These are phyloP conservation scores for Odocoileus virginianus DNA, from an alignment of 2,113 vertebrate species.

Conservation along the genomic window DNA sequence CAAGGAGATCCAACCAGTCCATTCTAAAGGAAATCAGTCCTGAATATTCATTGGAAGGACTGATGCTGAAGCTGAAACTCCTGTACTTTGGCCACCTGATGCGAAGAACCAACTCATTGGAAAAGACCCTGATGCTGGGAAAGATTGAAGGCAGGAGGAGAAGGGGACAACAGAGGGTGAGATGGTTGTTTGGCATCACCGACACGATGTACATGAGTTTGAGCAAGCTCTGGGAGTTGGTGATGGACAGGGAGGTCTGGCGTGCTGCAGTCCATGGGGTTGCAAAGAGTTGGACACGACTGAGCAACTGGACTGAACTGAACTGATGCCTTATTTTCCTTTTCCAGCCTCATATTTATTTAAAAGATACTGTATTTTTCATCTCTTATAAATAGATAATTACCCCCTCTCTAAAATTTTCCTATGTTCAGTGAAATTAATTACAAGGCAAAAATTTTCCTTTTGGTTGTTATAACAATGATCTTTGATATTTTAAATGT, in stretches of 20 bases:
- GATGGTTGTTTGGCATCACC: not conserved
- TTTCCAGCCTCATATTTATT: not conserved
- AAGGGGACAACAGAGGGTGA: not conserved
- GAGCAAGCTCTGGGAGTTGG: not conserved
- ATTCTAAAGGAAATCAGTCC: not conserved
- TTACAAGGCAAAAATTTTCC: not conserved
- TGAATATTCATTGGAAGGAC: not conserved
- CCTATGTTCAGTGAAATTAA: not conserved
- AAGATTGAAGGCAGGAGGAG: not conserved
- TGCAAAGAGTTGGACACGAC: not conserved
- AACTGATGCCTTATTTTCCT: not conserved
- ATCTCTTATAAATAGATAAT: not conserved
- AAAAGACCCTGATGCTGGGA: not conserved
- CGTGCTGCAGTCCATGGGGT: fast-evolving
- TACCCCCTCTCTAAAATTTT: not conserved
- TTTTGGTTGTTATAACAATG: fast-evolving
- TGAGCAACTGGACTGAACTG: not conserved
- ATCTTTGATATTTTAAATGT: not conserved
- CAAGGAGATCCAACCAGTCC: not conserved
- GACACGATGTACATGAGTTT: fast-evolving
- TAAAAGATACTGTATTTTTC: not conserved
- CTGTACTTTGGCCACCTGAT: not conserved
- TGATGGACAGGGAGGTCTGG: not conserved
- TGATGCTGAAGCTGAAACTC: not conserved
- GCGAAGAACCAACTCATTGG: not conserved